Conservation (phyloP, 2,888 invertebrate genomes). For the Harpagoxenus sublaevis region DNA sequence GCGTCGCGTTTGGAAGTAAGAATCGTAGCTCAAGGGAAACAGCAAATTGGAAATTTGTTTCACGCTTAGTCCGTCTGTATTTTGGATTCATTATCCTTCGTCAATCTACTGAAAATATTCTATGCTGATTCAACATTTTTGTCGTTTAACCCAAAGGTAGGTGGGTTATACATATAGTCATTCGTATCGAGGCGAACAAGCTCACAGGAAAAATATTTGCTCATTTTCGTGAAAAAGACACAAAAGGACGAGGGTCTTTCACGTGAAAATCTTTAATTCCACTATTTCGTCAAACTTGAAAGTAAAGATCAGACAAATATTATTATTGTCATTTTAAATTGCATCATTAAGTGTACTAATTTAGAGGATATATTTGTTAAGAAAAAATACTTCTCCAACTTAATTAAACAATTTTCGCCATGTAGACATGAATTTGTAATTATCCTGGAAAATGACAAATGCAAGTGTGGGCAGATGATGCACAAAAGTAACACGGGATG, state of each 20-base stretch:
- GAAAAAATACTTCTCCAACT: neutral
- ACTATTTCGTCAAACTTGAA: neutral
- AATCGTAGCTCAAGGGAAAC: neutral
- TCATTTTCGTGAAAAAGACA: neutral
- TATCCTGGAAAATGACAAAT: neutral
- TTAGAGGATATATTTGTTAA: neutral
- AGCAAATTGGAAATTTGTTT: conserved; percentile 2
- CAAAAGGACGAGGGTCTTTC: neutral
- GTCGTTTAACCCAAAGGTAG: neutral
- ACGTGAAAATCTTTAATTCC: neutral
- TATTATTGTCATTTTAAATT: neutral
- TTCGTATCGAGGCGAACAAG: neutral
- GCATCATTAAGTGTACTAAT: neutral
- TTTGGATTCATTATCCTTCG: conserved; percentile 8
- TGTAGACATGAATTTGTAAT: neutral
- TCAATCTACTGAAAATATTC: neutral
- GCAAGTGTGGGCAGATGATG: neutral
- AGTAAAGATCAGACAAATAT: neutral
- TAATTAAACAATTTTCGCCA: neutral
- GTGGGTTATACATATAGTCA: neutral
- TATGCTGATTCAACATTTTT: conserved; percentile 19
- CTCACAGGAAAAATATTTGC: conserved; percentile 25
- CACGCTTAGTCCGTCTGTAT: neutral
- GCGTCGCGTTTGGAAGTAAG: neutral
- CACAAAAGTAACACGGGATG: no score